Base-by-base conservation (phyloP, 1,140 invertebrate genomes). In the Tachypleus tridentatus region DNA sequence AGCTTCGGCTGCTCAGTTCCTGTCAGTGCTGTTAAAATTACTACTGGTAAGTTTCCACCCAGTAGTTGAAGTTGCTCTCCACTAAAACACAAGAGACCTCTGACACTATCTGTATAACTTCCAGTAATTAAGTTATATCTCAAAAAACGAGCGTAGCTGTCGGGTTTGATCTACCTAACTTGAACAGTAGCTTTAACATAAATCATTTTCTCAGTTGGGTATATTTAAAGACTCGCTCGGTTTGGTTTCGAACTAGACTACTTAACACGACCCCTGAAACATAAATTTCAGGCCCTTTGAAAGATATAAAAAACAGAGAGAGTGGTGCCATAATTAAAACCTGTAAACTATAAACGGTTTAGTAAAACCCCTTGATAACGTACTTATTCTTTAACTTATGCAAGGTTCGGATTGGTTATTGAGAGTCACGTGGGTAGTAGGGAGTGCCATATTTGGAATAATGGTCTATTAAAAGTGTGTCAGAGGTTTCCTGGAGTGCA, bases 401-500 rank as follows among this genome's bases (percentile, higher is more conserved):
- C 52, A 57, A 58, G 61, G 52, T 53, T 57, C 57, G 60, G 47
- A 71, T 71, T 71, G 70, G 70, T 62, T 57, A 69, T 58, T 48
- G 8, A 7, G 49, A 47, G 29, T 72, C 71, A 72, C 71, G 70
- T 72, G 71, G 62, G 67, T 63, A 51, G 58, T 11, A 56, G 59
- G 62, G 66, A 61, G 64, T 69, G 64, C 72, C 72, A 69, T 72
- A 73, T 73, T 64, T 72, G 73, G 73, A 69, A 71, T 75, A 76
- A 75, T 76, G 73, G 73, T 73, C 74, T 75, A 76, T 75, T 76
- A 76, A 76, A 76, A 76, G 74, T 76, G 75, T 74, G 74, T 72
- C 72, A 71, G 71, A 73, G 73, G 73, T 71, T 73, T 70, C 68
- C 64, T 59, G 58, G 58, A 68, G 56, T 54, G 65, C 61, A 67